These are phyloP conservation scores for Phallusia fumigata DNA, from an alignment of 23 tunicate species.

Conservation along the genomic window DNA sequence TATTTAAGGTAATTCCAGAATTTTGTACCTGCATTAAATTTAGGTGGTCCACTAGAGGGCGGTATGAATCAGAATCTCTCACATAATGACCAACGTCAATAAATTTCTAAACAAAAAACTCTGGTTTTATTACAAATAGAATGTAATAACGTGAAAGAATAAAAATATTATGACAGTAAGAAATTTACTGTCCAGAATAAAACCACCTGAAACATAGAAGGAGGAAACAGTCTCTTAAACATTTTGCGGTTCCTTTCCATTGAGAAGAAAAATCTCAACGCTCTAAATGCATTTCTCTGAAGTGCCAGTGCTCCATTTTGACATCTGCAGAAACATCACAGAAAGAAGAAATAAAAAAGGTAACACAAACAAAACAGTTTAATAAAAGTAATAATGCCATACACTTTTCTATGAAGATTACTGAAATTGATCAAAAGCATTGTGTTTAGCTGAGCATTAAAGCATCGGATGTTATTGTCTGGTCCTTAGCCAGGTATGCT, in stretches of 20 bases:
- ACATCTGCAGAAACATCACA: slow-evolving; percentile 25
- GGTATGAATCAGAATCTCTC: slow-evolving; percentile 44
- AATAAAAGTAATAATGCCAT: too few relatives aligned
- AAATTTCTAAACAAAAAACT: slow-evolving; percentile 37
- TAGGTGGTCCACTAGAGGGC: slow-evolving; percentile 57
- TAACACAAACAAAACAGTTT: too few relatives aligned
- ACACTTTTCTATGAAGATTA: too few relatives aligned
- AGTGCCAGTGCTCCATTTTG: slow-evolving; percentile 48
- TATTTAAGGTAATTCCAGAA: too few relatives aligned
- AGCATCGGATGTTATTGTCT: too few relatives aligned
- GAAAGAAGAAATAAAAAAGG: too few relatives aligned
- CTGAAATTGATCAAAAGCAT: too few relatives aligned
- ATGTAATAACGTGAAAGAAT: background rate
- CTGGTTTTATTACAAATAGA: too few relatives aligned
- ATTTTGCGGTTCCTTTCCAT: slow-evolving; percentile 85
- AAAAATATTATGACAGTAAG: too few relatives aligned
- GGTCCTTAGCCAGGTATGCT: too few relatives aligned
- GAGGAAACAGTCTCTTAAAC: slow-evolving; percentile 76
- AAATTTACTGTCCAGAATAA: too few relatives aligned
- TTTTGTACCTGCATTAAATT: slow-evolving; percentile 64
- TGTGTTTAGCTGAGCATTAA: too few relatives aligned
- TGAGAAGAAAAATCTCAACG: slow-evolving; percentile 84
- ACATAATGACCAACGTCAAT: slow-evolving; percentile 94
- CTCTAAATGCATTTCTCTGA: slow-evolving; percentile 74
- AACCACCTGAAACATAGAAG: slow-evolving; percentile 80